A percentile compares a stretch with the other conserved stretches of the same genome.
Conservation (phyloP, 2,888 invertebrate genomes). For the Crioceris asparagi region DNA sequence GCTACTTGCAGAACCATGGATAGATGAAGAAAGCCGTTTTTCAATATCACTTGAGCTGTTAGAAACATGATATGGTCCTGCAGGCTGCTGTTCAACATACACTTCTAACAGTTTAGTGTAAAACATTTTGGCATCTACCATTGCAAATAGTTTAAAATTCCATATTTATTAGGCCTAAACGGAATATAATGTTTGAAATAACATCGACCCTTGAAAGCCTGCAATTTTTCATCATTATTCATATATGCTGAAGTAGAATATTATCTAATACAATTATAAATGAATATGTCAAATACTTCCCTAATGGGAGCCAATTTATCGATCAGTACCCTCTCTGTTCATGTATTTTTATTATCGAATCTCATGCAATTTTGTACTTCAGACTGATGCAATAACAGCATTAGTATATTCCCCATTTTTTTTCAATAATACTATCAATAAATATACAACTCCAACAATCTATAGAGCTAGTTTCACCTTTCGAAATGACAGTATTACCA, state of each 20-base stretch:
- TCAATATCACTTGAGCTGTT: constrained; percentile 3
- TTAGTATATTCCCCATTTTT: background rate
- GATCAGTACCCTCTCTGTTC: background rate
- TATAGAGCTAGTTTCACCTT: background rate
- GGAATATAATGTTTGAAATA: constrained; percentile 5
- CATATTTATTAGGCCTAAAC: constrained; percentile 7
- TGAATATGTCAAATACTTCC: constrained; percentile 5
- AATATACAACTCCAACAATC: constrained; percentile 4
- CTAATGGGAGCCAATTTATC: constrained; percentile 4
- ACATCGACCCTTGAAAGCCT: too few relatives aligned
- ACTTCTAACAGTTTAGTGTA: constrained; percentile 5
- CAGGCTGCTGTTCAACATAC: background rate
- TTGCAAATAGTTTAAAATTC: constrained; percentile 4
- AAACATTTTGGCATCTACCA: constrained; percentile 7
- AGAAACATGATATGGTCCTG: background rate
- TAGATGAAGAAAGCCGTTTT: constrained; percentile 3
- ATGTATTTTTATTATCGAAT: constrained; percentile 4
- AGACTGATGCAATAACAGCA: background rate
- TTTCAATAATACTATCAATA: background rate
- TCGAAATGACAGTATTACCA: constrained; percentile 3
- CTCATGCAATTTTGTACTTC: background rate
- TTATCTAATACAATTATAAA: background rate
- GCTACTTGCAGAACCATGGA: constrained; percentile 3
- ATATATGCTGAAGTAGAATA: constrained; percentile 2
- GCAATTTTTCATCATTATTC: too few relatives aligned